Percentiles rank a stretch among this genome's conserved stretches.
Conservation (phyloP, 2,113 vertebrate species). For the Gambusia holbrooki region DNA sequence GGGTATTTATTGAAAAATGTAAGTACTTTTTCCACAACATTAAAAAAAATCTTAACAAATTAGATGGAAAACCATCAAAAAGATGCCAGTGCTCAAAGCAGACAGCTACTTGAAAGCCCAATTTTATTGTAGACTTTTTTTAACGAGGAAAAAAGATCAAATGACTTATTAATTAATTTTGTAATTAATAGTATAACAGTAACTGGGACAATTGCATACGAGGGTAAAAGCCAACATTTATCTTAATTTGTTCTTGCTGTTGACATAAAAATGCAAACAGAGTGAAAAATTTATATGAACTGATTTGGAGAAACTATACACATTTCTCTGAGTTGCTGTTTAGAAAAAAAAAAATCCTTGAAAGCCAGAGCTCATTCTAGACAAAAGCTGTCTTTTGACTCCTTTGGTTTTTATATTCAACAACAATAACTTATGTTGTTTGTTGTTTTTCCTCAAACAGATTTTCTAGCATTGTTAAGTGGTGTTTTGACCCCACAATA, state of each 20-base stretch:
- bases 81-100: too few relatives aligned
- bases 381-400: background rate
- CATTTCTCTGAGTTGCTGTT: background rate
- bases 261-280: background rate
- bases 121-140: background rate
- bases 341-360: background rate
- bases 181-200: background rate
- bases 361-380: background rate
- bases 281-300: background rate
- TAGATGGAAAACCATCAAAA: background rate
- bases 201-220: background rate
- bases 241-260: background rate
- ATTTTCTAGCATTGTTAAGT: slow-evolving; percentile 7
- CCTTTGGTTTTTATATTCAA: background rate
- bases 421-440: background rate
- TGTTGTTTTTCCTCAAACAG: background rate
- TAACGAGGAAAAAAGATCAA: background rate
- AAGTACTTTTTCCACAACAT: background rate
- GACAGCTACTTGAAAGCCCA: too few relatives aligned
- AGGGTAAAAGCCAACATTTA: too few relatives aligned
- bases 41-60: background rate
- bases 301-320: too few relatives aligned
- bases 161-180: background rate
- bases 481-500: slow-evolving; percentile 30
- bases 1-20: background rate